A percentile compares a stretch with the other conserved stretches of the same genome.
Conservation (phyloP, 2,113 vertebrate species). For the Neogobius melanostomus region DNA sequence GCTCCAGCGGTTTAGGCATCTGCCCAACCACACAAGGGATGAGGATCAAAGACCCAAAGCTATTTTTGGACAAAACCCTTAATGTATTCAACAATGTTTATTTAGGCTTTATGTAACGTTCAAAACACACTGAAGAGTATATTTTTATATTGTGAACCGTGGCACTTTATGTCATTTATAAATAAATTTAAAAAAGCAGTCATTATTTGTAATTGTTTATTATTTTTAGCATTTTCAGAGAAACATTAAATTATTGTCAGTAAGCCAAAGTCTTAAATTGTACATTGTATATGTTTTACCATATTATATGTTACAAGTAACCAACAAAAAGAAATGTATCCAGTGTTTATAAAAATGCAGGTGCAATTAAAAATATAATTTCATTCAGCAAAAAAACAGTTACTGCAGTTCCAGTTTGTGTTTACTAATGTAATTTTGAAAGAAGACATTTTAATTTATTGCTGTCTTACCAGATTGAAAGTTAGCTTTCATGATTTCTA, state of each 20-base stretch:
- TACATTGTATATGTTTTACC: slow-evolving; percentile 54
- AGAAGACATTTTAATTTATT: slow-evolving; percentile 5
- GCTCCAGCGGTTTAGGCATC: slow-evolving; percentile 70
- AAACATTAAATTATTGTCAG: slow-evolving; percentile 63
- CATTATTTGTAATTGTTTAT: slow-evolving; percentile 62
- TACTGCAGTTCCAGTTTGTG: slow-evolving; percentile 27
- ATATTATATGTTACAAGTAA: slow-evolving; percentile 30
- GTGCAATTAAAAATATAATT: slow-evolving; percentile 15
- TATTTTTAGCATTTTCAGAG: slow-evolving; percentile 59
- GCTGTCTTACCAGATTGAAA: slow-evolving; percentile 25
- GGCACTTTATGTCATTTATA: slow-evolving; percentile 81
- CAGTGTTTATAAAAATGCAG: slow-evolving; percentile 24
- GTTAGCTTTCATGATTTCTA: slow-evolving; percentile 34
- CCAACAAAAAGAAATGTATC: slow-evolving; percentile 30
- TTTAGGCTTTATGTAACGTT: slow-evolving; percentile 73
- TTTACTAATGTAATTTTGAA: slow-evolving; percentile 35
- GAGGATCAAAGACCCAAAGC: slow-evolving; percentile 63
- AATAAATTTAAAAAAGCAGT: slow-evolving; percentile 54
- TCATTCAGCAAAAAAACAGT: slow-evolving; percentile 3
- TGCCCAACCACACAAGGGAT: slow-evolving; percentile 64
- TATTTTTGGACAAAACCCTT: slow-evolving; percentile 70
- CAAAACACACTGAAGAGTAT: slow-evolving; percentile 75
- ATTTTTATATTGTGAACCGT: slow-evolving; percentile 79
- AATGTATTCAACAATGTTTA: slow-evolving; percentile 74
- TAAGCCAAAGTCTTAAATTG: slow-evolving; percentile 46